These are phyloP conservation scores for Schrankia costaestrigalis DNA, from an alignment of 2,888 invertebrate genomes.

Conservation along the genomic window DNA sequence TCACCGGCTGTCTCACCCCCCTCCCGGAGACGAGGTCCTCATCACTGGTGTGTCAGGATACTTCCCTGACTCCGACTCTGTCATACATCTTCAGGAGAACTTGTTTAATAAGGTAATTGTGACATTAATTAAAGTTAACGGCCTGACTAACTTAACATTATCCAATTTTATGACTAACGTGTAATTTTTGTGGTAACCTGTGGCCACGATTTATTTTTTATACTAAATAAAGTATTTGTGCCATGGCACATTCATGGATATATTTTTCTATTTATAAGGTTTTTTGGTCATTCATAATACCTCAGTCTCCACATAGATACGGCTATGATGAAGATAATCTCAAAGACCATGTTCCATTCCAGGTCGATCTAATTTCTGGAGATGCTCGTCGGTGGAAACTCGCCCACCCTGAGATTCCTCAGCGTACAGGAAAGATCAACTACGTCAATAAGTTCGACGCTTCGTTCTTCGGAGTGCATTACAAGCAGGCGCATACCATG, in stretches of 20 bases:
- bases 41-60: constrained; percentile 85
- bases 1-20: constrained; percentile 77
- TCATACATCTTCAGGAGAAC: constrained; percentile 85
- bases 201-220: too few relatives aligned
- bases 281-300: too few relatives aligned
- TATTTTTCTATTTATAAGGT: too few relatives aligned
- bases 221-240: too few relatives aligned
- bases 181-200: too few relatives aligned
- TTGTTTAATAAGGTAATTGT: constrained; percentile 86
- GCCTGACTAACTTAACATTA: too few relatives aligned
- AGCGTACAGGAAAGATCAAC: constrained; percentile 86
- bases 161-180: too few relatives aligned
- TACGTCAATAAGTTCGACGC: constrained; percentile 88
- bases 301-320: too few relatives aligned
- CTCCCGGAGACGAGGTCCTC: constrained; percentile 83
- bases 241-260: too few relatives aligned
- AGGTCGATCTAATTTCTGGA: constrained; percentile 91
- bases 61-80: constrained; percentile 89
- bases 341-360: too few relatives aligned
- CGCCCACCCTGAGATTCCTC: constrained; percentile 87
- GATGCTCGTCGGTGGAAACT: constrained; percentile 88
- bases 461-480: constrained; percentile 87
- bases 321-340: too few relatives aligned
- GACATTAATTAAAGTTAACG: constrained; percentile 1
- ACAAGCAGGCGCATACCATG: constrained; percentile 87